phyloP scores from a whole-genome alignment of 2,797 vertebrate genomes.

The Steatocranus sp. region DNA sequence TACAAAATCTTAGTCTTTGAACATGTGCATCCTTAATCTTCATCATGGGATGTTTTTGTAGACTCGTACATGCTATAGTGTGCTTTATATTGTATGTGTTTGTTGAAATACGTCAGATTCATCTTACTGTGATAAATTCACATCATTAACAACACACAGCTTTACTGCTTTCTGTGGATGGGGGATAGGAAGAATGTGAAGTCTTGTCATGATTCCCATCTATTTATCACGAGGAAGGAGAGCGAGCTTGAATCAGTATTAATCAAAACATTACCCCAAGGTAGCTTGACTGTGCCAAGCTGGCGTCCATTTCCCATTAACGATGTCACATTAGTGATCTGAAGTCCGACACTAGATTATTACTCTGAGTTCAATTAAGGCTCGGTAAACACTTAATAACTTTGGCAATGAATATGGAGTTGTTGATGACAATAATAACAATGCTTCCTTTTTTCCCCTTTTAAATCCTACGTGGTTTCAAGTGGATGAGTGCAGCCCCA shows the following conservation, averaged over 20 bases:
- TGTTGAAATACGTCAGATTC: background rate
- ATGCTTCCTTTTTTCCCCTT: background rate
- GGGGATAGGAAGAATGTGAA: conserved; percentile 4
- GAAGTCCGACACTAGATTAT: conserved; percentile 44
- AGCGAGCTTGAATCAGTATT: conserved; percentile 57
- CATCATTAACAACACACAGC: background rate
- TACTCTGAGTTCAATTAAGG: conserved; percentile 52
- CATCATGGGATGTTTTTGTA: background rate
- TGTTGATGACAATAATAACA: background rate
- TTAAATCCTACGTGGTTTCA: background rate
- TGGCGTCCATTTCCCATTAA: conserved; percentile 52
- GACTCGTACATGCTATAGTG: background rate
- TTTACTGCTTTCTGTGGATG: background rate
- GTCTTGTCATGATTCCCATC: conserved; percentile 46
- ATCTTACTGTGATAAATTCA: conserved; percentile 6
- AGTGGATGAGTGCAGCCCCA: background rate
- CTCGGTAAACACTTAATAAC: conserved; percentile 43
- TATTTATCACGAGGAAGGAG: conserved; percentile 47
- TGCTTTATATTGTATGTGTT: background rate
- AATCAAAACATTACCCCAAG: conserved; percentile 62
- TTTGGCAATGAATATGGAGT: conserved; percentile 1
- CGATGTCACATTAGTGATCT: conserved; percentile 52
- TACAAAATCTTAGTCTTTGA: background rate
- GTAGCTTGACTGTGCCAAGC: conserved; percentile 40
- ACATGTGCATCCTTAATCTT: background rate